Evolutionary conservation across 2,888 invertebrate genomes (phyloP).

Genomic region (Pegoplata infirma): DNA sequence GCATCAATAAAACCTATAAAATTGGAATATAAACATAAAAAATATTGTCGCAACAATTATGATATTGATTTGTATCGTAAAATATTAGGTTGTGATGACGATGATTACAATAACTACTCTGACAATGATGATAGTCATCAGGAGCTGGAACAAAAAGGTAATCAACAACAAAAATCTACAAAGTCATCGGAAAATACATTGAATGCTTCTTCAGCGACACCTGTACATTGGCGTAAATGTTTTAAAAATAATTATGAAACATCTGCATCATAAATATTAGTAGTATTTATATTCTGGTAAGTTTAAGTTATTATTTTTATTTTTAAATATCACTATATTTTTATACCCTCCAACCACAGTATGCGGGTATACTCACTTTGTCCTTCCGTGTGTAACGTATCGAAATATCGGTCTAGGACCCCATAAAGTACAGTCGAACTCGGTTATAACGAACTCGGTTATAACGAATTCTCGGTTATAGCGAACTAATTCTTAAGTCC

Average conservation of each 20-base stretch:
- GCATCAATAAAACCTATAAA: constrained; percentile 14
- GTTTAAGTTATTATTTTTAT: not conserved
- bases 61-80: constrained; percentile 70
- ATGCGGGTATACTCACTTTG: too few species aligned
- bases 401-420: too few species aligned
- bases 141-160: constrained; percentile 7
- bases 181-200: not conserved
- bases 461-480: too few species aligned
- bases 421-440: too few species aligned
- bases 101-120: constrained; percentile 33
- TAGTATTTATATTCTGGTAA: not conserved
- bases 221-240: constrained; percentile 79
- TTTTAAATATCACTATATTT: too few species aligned
- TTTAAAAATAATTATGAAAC: constrained; percentile 69
- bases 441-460: too few species aligned
- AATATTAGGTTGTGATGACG: constrained; percentile 69
- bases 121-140: constrained; percentile 56
- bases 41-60: constrained; percentile 40
- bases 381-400: too few species aligned
- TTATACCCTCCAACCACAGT: too few species aligned
- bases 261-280: constrained; percentile 1
- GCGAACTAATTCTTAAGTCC: too few species aligned
- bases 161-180: constrained; percentile 4
- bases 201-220: constrained; percentile 40
- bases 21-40: constrained; percentile 45